Conservation (phyloP, 2,113 vertebrate species). For the Triplophysa dalaica region DNA sequence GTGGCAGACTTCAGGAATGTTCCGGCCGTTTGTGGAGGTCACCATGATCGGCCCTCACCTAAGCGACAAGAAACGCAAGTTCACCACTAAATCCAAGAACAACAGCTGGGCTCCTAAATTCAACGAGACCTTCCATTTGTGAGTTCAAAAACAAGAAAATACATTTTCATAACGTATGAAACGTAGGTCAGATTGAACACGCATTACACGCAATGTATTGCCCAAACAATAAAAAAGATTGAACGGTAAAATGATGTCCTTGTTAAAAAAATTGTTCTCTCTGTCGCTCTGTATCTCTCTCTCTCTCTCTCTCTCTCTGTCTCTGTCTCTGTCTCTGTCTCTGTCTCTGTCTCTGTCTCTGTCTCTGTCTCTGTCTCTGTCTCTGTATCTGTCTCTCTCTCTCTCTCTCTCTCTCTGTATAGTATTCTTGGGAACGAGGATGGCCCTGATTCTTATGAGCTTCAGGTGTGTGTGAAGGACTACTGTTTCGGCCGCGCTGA, state of each 20-base stretch:
- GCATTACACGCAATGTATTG: too few species aligned
- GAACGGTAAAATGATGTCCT: too few species aligned
- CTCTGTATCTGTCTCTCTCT: too few species aligned
- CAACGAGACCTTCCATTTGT: conserved; percentile 98
- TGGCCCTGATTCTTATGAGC: conserved; percentile 90
- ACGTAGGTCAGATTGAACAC: too few species aligned
- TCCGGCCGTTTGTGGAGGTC: conserved; percentile 93
- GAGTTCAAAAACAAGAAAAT: conserved; percentile 60
- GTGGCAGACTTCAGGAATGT: conserved; percentile 97
- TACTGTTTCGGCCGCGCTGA: conserved; percentile 98
- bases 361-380: too few species aligned
- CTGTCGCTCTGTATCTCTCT: neutral
- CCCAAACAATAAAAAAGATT: neutral
- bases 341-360: too few species aligned
- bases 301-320: conserved; percentile 14
- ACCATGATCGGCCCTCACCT: conserved; percentile 95
- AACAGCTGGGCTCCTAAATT: conserved; percentile 98
- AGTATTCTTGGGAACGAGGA: conserved; percentile 93
- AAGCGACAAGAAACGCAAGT: conserved; percentile 94
- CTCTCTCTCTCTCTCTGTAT: conserved; percentile 24
- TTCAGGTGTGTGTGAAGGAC: conserved; percentile 95
- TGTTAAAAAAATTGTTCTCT: neutral
- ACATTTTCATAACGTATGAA: neutral
- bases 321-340: too few species aligned
- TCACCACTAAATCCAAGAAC: conserved; percentile 98